phyloP scores from a whole-genome alignment of 2,888 invertebrate genomes.

The Dyspetes luteomarginatus region DNA sequence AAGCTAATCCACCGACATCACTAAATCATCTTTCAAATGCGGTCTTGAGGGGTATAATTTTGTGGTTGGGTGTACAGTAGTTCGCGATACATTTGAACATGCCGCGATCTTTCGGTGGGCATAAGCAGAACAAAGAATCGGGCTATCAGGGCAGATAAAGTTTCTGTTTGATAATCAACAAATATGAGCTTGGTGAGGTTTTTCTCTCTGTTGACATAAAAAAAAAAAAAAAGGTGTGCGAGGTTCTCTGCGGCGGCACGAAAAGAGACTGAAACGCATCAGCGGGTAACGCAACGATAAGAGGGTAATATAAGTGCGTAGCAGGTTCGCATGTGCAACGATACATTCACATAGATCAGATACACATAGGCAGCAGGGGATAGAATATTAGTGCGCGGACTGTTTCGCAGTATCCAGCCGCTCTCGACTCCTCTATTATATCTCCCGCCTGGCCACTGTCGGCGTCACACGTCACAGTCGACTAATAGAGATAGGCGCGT shows the following conservation, averaged over 20 bases:
- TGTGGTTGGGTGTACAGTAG: slow-evolving; percentile 8
- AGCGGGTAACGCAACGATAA: slow-evolving; percentile 28
- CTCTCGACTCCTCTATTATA: slow-evolving; percentile 71
- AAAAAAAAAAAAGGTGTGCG: slow-evolving; percentile 21
- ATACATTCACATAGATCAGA: slow-evolving; percentile 26
- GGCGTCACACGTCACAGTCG: slow-evolving; percentile 78
- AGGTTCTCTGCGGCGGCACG: slow-evolving; percentile 11
- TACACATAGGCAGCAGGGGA: slow-evolving; percentile 14
- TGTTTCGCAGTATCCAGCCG: slow-evolving; percentile 32
- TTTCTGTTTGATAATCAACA: slow-evolving; percentile 65
- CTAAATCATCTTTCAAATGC: slow-evolving; percentile 33
- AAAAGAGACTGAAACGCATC: slow-evolving; percentile 18
- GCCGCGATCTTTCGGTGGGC: slow-evolving; percentile 47
- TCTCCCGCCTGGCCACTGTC: slow-evolving; percentile 69
- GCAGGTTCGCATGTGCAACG: neutral
- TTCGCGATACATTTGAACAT: slow-evolving; percentile 46
- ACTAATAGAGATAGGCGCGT: slow-evolving; percentile 83
- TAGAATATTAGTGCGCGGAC: slow-evolving; percentile 26
- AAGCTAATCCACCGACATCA: slow-evolving; percentile 29
- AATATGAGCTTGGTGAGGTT: slow-evolving; percentile 60
- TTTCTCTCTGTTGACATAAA: slow-evolving; percentile 56
- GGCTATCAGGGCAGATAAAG: slow-evolving; percentile 68
- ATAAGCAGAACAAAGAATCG: slow-evolving; percentile 45
- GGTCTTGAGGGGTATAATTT: slow-evolving; percentile 1
- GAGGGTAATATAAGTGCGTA: slow-evolving; percentile 10